Conservation (phyloP, 2,113 vertebrate species). For the Dicrurus megarhynchus region DNA sequence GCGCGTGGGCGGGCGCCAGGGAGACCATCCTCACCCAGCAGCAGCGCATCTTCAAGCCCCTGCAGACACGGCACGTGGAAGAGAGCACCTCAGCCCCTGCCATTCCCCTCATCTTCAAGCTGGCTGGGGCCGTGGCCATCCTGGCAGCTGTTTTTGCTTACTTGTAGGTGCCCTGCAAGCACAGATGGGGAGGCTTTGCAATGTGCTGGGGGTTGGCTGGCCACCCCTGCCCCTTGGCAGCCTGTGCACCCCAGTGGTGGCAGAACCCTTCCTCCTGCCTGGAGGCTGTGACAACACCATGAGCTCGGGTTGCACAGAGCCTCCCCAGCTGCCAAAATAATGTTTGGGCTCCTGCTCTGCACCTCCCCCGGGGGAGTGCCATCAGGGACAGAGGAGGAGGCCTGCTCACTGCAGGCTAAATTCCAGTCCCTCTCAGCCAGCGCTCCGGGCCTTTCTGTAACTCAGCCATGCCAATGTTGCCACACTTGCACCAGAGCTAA, state of each 20-base stretch:
- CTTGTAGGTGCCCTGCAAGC: neutral
- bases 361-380: fast-evolving
- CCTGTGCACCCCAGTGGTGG: neutral
- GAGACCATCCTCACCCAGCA: conserved; percentile 78
- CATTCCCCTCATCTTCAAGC: neutral
- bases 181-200: neutral
- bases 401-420: neutral
- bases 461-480: fast-evolving
- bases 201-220: neutral
- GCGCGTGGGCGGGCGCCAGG: conserved; percentile 74
- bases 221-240: neutral
- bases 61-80: conserved; percentile 61
- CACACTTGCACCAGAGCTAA: neutral
- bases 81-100: neutral
- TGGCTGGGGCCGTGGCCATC: neutral
- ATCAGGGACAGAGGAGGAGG: fast-evolving
- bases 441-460: fast-evolving
- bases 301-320: neutral
- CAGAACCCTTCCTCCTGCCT: neutral
- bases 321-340: neutral
- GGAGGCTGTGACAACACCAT: fast-evolving
- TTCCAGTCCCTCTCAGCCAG: neutral
- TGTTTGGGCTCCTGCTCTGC: fast-evolving
- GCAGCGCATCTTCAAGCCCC: conserved; percentile 74
- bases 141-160: neutral